phyloP scores from a whole-genome alignment of 2,113 vertebrate genomes.

The Redunca redunca region DNA sequence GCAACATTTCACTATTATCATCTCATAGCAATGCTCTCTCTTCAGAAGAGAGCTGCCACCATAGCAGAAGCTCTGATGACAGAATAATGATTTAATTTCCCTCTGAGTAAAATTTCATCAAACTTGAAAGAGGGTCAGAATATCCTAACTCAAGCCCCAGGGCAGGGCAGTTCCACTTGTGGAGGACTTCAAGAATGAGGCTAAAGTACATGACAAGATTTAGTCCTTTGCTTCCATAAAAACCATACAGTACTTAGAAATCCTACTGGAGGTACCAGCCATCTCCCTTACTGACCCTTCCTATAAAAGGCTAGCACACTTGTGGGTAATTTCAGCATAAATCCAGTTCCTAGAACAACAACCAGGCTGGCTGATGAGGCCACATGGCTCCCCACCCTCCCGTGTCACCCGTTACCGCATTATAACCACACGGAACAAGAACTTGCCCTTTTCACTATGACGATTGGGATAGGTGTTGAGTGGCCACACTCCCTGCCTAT shows the following conservation, averaged over 20 bases:
- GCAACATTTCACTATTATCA: constrained; percentile 65
- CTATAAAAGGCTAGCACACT: neutral
- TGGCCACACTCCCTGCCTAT: neutral
- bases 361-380: neutral
- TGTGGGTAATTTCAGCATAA: neutral
- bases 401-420: neutral
- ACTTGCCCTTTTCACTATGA: neutral
- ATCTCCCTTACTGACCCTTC: neutral
- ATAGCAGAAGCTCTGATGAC: neutral
- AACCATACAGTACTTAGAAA: neutral
- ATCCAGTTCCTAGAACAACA: neutral
- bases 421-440: neutral
- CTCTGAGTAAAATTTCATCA: constrained; percentile 30
- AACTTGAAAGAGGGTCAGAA: constrained; percentile 14
- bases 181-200: neutral
- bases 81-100: constrained; percentile 23
- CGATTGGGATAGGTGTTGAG: neutral
- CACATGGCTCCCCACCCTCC: neutral
- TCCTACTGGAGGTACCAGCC: neutral
- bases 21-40: neutral
- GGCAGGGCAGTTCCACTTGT: neutral
- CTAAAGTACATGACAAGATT: neutral
- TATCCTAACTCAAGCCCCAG: neutral
- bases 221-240: neutral
- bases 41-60: neutral